Conservation (phyloP, 1,140 invertebrate genomes). For the Cotesia vestalis region DNA sequence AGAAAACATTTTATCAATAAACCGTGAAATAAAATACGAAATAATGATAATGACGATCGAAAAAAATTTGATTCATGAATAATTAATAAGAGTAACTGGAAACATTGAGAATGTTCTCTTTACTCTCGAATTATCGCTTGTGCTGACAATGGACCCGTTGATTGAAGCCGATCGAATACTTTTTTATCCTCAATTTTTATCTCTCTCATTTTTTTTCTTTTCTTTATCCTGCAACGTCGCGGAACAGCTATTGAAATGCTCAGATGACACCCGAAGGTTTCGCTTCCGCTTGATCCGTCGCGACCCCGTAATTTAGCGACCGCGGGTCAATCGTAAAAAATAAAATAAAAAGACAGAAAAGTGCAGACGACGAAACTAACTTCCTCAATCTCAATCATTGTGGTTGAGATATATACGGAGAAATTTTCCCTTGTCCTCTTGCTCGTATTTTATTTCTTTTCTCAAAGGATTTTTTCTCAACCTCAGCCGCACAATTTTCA, state of each 20-base stretch:
- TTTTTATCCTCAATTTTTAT: constrained; percentile 34
- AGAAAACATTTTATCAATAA: not conserved
- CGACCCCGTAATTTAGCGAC: constrained; percentile 61
- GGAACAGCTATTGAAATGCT: constrained; percentile 49
- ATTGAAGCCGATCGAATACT: constrained; percentile 40
- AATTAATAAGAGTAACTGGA: constrained; percentile 31
- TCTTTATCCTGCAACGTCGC: constrained; percentile 36
- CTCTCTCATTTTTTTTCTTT: constrained; percentile 23
- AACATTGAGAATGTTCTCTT: constrained; percentile 20
- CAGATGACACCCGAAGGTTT: constrained; percentile 54
- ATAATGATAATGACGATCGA: not conserved
- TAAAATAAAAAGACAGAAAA: constrained; percentile 22
- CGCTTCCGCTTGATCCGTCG: constrained; percentile 56
- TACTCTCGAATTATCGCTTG: constrained; percentile 36
- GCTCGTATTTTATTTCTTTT: not conserved
- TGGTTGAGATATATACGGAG: not conserved
- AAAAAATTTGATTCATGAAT: constrained; percentile 33
- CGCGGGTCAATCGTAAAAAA: constrained; percentile 62
- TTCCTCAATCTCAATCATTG: constrained; percentile 14
- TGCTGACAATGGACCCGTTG: constrained; percentile 41
- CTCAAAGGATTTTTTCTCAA: constrained; percentile 17
- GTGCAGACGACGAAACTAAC: constrained; percentile 20
- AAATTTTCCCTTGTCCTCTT: constrained; percentile 2
- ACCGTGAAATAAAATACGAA: not conserved
- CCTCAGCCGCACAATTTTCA: constrained; percentile 39